Evolutionary conservation across 2,797 vertebrate species (phyloP), one percentile per base, ranked within the genome.

Genomic region (Vespertilio murinus): DNA sequence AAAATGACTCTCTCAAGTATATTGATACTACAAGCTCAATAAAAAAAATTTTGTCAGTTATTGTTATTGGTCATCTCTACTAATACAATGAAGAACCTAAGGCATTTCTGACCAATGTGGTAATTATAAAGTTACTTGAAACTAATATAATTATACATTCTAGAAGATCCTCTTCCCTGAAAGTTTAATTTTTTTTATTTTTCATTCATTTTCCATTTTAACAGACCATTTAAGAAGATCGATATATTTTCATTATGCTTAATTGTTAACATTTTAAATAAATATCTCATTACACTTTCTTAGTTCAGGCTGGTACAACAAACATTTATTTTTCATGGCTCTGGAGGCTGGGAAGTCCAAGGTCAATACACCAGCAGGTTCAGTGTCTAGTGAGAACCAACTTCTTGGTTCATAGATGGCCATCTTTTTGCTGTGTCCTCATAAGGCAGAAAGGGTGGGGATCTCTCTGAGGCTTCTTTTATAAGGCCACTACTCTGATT

Each of bases 261-360:
- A 89, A 87, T 52, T 69, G 80, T 64, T 61, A 88, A 64, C 40
- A 82, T 42, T 42, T 67, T 92, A 49, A 83, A 78, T 78, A 95
- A 96, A 73, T 49, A 49, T 30, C 6, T 49, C 65, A 35, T 45
- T 77, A 59, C 13, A 93, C n/a, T 93, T 67, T 82, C 49, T 69
- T 40, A 74, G 14, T 38, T 38, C 40, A 47, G 52, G 40, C 40
- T 82, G 14, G 47, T 67, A 16, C 73, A 85, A 40, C 14, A 88
- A 82, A 59, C 17, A 77, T 67, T 75, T 67, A 35, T 38, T 75
- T 77, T 75, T 40, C n/a, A 47, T 75, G 18, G 11, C 69, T 88
- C n/a, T 88, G 12, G 4, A 67, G 8, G n/a, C 25, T 11, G 2
- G n/a, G 7, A 77, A 77, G 16, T 75, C n/a, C 33, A 82, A 88